phyloP scores from a whole-genome alignment of 2,888 invertebrate species.

The Tricholauxania praeusta region DNA sequence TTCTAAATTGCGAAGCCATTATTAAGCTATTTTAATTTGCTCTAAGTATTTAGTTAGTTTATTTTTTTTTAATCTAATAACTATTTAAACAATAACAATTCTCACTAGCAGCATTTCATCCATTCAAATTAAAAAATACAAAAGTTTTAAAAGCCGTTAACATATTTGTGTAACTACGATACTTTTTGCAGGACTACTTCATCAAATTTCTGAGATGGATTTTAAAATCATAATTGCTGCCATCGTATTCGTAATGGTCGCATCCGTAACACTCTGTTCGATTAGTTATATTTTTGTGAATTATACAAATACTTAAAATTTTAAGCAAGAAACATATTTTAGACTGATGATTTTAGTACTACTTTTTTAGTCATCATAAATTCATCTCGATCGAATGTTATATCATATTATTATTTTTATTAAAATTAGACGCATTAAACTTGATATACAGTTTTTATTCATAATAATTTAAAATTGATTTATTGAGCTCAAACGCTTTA shows the following conservation, averaged over 20 bases:
- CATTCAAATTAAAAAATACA: constrained; percentile 8
- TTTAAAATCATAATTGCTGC: constrained; percentile 66
- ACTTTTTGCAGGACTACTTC: constrained; percentile 67
- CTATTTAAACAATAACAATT: constrained; percentile 7
- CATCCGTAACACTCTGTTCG: constrained; percentile 56
- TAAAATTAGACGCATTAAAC: no score
- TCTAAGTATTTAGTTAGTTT: constrained; percentile 7
- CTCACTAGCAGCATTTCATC: constrained; percentile 27
- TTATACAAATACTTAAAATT: constrained; percentile 52
- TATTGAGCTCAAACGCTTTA: no score
- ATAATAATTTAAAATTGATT: no score
- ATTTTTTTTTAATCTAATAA: neutral
- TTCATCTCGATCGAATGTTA: no score
- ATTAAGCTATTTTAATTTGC: no score
- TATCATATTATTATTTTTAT: no score
- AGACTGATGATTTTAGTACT: constrained; percentile 17
- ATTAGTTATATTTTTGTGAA: constrained; percentile 56
- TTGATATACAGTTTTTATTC: no score
- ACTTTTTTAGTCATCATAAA: no score
- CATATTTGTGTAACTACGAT: constrained; percentile 43
- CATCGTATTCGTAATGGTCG: constrained; percentile 61
- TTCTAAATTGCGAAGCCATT: no score
- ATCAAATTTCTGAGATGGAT: constrained; percentile 68
- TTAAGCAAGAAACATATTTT: constrained; percentile 37
- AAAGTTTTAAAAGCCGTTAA: neutral